Conservation (phyloP, 2,797 vertebrate genomes). For the Sebastes goodei region DNA sequence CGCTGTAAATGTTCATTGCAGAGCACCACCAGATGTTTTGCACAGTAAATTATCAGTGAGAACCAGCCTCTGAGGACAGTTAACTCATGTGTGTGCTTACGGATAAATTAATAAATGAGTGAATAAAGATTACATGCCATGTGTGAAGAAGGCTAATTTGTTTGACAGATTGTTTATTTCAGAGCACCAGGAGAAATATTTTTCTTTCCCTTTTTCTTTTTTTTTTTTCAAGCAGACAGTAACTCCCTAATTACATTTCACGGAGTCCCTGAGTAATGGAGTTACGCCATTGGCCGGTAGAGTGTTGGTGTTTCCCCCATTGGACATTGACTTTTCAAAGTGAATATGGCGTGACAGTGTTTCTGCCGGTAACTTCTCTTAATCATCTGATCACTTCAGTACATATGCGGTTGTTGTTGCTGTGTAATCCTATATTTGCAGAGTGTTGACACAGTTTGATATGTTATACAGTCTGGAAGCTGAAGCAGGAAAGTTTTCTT, state of each 20-base stretch:
- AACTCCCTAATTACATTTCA: slow-evolving; percentile 17
- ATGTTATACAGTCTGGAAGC: not conserved
- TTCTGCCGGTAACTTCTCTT: not conserved
- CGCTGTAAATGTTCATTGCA: slow-evolving; percentile 68
- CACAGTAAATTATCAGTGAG: slow-evolving; percentile 68
- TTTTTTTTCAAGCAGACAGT: not conserved
- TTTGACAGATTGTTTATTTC: slow-evolving; percentile 44
- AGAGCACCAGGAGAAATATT: slow-evolving; percentile 8
- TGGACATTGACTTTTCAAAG: not conserved
- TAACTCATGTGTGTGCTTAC: slow-evolving; percentile 39
- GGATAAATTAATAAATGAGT: slow-evolving; percentile 54
- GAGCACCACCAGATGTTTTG: slow-evolving; percentile 74
- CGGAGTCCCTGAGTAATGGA: not conserved
- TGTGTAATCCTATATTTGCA: not conserved
- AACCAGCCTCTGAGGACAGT: slow-evolving; percentile 55
- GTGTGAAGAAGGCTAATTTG: slow-evolving; percentile 19
- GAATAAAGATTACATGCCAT: slow-evolving; percentile 32
- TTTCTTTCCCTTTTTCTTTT: not conserved
- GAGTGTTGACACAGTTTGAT: not conserved
- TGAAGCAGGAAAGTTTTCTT: not conserved
- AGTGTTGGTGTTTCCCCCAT: not conserved
- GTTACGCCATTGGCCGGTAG: not conserved
- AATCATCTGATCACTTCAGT: not conserved
- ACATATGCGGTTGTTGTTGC: not conserved
- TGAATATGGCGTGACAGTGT: not conserved